These are phyloP conservation scores for Dasysyrphus tricinctus DNA, from an alignment of 2,888 invertebrate species.

Conservation along the genomic window DNA sequence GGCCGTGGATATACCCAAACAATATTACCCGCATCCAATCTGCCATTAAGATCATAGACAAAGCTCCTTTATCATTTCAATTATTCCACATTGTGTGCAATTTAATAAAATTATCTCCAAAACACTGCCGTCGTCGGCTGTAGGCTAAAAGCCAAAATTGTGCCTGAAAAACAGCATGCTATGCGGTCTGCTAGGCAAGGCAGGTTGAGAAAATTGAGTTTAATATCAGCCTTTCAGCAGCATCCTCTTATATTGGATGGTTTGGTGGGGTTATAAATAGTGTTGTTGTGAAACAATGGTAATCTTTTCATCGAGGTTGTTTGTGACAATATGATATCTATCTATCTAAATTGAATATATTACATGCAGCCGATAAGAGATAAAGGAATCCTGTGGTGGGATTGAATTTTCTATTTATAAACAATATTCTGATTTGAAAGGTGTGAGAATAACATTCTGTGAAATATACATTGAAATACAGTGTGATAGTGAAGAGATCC, in stretches of 20 bases:
- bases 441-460: neutral
- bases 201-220: slow-evolving; percentile 31
- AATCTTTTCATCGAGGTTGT: slow-evolving; percentile 5
- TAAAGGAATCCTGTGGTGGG: neutral
- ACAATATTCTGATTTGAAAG: neutral
- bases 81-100: slow-evolving; percentile 49
- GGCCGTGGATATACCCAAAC: neutral
- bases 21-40: slow-evolving; percentile 27
- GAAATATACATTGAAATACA: neutral
- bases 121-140: neutral
- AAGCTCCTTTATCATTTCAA: slow-evolving; percentile 32
- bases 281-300: slow-evolving; percentile 3
- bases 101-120: slow-evolving; percentile 47
- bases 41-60: slow-evolving; percentile 24
- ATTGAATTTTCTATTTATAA: neutral
- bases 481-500: too few species aligned
- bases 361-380: neutral
- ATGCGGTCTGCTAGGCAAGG: slow-evolving; percentile 5
- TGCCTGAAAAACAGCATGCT: slow-evolving; percentile 8
- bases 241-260: neutral
- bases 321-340: neutral
- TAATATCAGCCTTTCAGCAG: slow-evolving; percentile 9
- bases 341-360: neutral
- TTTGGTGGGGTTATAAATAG: neutral
- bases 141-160: slow-evolving; percentile 29